These are phyloP conservation scores for Neofelis nebulosa DNA, from an alignment of 2,113 vertebrate species.

Conservation along the genomic window DNA sequence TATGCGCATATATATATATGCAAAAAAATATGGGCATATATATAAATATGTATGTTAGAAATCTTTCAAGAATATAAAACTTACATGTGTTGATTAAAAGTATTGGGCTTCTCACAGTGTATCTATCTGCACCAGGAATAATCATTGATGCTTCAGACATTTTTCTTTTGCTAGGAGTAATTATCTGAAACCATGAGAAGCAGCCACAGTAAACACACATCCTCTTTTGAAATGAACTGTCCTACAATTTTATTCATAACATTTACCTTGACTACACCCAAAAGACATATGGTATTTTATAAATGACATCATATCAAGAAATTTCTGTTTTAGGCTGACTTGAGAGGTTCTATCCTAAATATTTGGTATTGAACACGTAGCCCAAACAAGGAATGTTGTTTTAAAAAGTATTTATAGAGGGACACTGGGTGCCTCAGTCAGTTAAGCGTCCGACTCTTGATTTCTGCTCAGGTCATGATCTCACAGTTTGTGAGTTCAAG, in stretches of 20 bases:
- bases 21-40: background rate
- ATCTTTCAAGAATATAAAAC: constrained; percentile 65
- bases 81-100: constrained; percentile 77
- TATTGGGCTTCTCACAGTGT: constrained; percentile 77
- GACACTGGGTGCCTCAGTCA: too few species aligned
- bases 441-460: too few species aligned
- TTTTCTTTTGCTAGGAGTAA: constrained; percentile 86
- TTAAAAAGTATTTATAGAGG: constrained; percentile 23
- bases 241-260: constrained; percentile 6
- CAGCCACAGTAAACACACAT: constrained; percentile 48
- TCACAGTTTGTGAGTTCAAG: too few species aligned
- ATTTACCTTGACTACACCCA: background rate
- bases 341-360: background rate
- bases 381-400: background rate
- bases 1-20: too few species aligned
- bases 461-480: too few species aligned
- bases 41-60: background rate
- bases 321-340: background rate
- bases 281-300: background rate
- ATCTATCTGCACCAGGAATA: constrained; percentile 81
- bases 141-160: constrained; percentile 90
- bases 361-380: background rate
- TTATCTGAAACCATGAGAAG: constrained; percentile 82
- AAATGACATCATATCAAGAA: background rate
- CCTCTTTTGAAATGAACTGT: constrained; percentile 43